Base-by-base conservation (phyloP, 2,113 vertebrate genomes). In the Pomatorhinus ruficollis region DNA sequence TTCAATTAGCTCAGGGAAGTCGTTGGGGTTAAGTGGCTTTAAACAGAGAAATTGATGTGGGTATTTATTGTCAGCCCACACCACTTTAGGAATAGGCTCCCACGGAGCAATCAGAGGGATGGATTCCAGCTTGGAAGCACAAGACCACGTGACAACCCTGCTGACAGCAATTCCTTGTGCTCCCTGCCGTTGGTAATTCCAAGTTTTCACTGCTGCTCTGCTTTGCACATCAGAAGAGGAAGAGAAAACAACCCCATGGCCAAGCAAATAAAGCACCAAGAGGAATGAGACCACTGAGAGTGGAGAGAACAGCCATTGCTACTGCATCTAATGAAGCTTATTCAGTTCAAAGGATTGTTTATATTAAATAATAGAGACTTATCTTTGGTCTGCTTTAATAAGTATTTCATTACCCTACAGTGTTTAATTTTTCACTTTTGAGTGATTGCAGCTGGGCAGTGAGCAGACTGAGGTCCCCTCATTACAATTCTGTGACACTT, bases 401-500 rank as follows among this genome's bases (percentile, higher is more conserved):
- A 56, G 21, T 42, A 56, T 31, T 82, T 75, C 5, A 15, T 76
- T 39, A 18, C 37, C 15, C 7, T n/a, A 8, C 10, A 23, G 47
- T 10, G 3, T 45, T 79, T 11, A 9, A 12, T 47, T 91, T 72
- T 68, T 47, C 57, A 47, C 4, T 71, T 33, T 28, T 10, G 21
- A 57, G n/a, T 28, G 45, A 10, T 12, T 6, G 10, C 2, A 5
- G 47, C 21, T 50, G 37, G 35, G 40, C 42, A 50, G 23, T 0
- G 15, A n/a, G 37, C 49, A 79, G 40, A 4, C 47, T 42, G 39
- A 50, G 30, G 35, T 35, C 11, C 11, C 27, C 57, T 37, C 6
- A 1, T 27, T 17, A 7, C 52, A n/a, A 2, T 49, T 28, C 28
- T 17, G 1, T 2, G 7, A 25, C 33, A 30, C 10, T 8, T 3